Conservation (phyloP, 2,888 invertebrate species). For the Corbicula japonica region DNA sequence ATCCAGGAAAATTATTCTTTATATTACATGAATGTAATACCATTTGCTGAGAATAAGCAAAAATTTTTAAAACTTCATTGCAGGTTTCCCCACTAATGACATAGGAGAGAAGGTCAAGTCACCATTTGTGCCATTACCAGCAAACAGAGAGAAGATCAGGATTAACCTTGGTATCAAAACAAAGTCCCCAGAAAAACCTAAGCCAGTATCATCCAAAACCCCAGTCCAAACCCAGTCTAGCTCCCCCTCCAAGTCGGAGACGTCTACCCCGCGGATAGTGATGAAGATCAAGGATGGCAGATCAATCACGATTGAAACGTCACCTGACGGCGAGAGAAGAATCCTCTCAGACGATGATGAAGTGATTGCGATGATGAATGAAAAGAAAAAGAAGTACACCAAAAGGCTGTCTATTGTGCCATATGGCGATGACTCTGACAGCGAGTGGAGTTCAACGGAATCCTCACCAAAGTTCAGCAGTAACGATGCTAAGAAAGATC, state of each 20-base stretch:
- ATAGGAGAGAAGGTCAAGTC: constrained; percentile 48
- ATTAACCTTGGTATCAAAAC: constrained; percentile 79
- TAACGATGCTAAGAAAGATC: neutral
- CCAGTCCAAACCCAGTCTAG: constrained; percentile 23
- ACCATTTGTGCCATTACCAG: constrained; percentile 63
- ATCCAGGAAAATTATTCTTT: too few species aligned
- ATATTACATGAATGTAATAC: too few species aligned
- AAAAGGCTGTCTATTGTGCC: constrained; percentile 82
- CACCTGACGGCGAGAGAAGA: constrained; percentile 78
- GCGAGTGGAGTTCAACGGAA: constrained; percentile 50
- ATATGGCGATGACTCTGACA: constrained; percentile 84
- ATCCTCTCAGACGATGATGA: constrained; percentile 73
- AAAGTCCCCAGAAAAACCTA: constrained; percentile 44
- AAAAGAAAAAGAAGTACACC: constrained; percentile 35
- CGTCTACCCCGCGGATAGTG: constrained; percentile 76
- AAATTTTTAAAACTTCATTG: too few species aligned
- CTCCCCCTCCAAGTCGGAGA: constrained; percentile 13
- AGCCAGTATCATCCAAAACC: constrained; percentile 19
- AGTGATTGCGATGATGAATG: constrained; percentile 47
- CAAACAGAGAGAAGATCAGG: constrained; percentile 78
- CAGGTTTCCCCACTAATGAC: constrained; percentile 48
- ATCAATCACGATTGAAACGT: constrained; percentile 79
- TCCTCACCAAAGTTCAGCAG: constrained; percentile 16
- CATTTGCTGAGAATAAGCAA: too few species aligned
- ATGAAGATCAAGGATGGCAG: constrained; percentile 84